Evolutionary conservation across 2,797 vertebrate species (phyloP).

Genomic region (Tragopan temminckii): DNA sequence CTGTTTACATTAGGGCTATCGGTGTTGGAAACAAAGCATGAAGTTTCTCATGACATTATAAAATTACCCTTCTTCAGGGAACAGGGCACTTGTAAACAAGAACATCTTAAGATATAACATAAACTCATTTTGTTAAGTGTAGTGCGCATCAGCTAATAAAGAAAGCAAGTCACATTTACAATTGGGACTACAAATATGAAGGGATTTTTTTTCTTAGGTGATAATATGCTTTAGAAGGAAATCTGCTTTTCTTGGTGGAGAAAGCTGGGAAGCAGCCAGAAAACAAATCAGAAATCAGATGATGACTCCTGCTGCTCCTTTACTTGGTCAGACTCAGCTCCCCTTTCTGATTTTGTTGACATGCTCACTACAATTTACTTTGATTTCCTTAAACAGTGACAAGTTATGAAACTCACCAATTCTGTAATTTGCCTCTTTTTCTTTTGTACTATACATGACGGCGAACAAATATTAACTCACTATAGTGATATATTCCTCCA

Average conservation of each 20-base stretch:
- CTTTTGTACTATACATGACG: not conserved
- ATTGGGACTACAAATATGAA: not conserved
- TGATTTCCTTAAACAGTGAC: not conserved
- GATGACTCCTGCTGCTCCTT: slow-evolving; percentile 5
- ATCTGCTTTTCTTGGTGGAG: slow-evolving; percentile 23
- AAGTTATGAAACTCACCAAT: not conserved
- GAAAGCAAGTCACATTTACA: slow-evolving; percentile 3
- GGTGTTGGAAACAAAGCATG: not conserved
- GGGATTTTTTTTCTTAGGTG: slow-evolving; percentile 23
- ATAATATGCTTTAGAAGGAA: slow-evolving; percentile 40
- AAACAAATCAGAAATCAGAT: not conserved
- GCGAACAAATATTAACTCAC: not conserved
- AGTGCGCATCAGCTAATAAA: not conserved
- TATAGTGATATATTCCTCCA: not conserved
- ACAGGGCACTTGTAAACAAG: not conserved
- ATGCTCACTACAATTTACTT: not conserved
- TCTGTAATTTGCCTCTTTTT: not conserved
- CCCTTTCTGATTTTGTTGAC: not conserved
- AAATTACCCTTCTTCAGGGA: not conserved
- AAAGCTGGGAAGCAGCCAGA: not conserved
- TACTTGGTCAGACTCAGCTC: not conserved
- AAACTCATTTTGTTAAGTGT: not conserved
- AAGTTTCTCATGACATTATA: not conserved
- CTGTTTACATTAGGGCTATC: not conserved
- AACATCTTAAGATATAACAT: not conserved